Conservation (phyloP, 2,113 vertebrate species). For the Suncus etruscus region DNA sequence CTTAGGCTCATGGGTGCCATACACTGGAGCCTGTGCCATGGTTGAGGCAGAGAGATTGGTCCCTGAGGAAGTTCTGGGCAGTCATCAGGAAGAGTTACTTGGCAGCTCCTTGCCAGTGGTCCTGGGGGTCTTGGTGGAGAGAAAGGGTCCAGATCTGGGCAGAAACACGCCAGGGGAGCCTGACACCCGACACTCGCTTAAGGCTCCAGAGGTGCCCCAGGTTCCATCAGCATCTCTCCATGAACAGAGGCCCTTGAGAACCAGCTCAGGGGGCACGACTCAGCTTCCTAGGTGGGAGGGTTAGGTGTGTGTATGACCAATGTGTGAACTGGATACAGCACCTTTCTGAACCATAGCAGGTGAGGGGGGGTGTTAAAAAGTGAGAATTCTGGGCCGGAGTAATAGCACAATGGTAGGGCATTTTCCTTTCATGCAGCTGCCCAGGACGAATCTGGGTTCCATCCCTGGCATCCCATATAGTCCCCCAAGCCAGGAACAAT, state of each 20-base stretch:
- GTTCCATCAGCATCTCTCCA: neutral
- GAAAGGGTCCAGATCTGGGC: neutral
- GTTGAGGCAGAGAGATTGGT: neutral
- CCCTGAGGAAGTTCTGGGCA: neutral
- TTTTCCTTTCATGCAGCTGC: too few relatives aligned
- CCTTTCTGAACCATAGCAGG: neutral
- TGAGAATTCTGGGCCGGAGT: too few relatives aligned
- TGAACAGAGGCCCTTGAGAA: neutral
- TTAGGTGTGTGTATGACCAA: neutral
- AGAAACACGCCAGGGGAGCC: neutral
- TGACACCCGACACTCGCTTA: neutral
- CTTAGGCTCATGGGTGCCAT: too few relatives aligned
- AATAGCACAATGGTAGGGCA: too few relatives aligned
- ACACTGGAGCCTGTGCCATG: neutral
- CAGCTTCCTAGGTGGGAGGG: neutral
- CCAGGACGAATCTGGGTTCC: too few relatives aligned
- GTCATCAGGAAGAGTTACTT: neutral
- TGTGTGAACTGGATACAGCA: too few relatives aligned
- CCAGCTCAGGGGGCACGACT: neutral
- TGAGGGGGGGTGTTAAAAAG: neutral
- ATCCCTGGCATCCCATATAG: too few relatives aligned
- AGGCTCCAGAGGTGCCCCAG: neutral
- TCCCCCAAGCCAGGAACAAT: too few relatives aligned
- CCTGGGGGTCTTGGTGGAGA: neutral
- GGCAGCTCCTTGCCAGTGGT: too few relatives aligned